Evolutionary conservation across 2,113 vertebrate genomes (phyloP).

Genomic region (Petromus typicus): DNA sequence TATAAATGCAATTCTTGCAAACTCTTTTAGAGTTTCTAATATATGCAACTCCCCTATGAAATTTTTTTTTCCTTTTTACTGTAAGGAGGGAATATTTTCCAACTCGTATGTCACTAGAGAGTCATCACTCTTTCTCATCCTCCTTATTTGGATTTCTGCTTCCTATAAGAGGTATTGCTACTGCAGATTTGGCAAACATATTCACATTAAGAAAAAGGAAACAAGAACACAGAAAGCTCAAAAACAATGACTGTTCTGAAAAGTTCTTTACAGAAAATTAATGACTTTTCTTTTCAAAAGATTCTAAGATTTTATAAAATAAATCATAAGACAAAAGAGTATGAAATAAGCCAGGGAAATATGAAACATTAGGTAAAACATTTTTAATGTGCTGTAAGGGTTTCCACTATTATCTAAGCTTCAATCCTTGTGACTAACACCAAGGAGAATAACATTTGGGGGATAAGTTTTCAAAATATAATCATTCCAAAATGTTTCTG

Average conservation of each 20-base stretch:
- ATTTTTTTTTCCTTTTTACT: background rate
- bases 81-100: background rate
- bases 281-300: conserved; percentile 14
- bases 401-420: background rate
- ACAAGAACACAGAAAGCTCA: background rate
- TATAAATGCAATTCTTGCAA: conserved; percentile 29
- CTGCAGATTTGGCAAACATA: background rate
- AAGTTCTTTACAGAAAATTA: conserved; percentile 34
- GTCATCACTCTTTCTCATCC: background rate
- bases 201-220: background rate
- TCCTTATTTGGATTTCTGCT: background rate
- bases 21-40: background rate
- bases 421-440: background rate
- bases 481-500: background rate
- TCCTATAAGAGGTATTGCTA: background rate
- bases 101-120: background rate
- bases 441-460: background rate
- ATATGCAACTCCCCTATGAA: background rate
- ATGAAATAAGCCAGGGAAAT: background rate
- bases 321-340: conserved; percentile 26
- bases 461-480: background rate
- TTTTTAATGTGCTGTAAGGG: background rate
- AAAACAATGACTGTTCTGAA: background rate
- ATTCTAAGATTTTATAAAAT: background rate
- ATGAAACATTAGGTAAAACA: background rate